phyloP scores from a whole-genome alignment of 2,113 vertebrate genomes.

The Ailurus styani region DNA sequence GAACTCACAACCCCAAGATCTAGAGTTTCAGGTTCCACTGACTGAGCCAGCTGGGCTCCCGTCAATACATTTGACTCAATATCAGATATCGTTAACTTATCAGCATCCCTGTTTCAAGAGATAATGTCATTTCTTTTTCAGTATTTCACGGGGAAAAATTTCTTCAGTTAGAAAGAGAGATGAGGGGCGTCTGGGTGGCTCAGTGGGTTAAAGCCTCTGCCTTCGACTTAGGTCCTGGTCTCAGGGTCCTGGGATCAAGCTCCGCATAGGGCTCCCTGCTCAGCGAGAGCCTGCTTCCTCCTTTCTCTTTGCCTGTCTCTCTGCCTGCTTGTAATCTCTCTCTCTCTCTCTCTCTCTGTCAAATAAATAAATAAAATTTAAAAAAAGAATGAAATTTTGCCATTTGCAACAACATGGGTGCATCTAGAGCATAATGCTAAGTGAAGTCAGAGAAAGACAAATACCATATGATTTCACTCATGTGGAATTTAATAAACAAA shows the following conservation, averaged over 20 bases:
- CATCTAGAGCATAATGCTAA: background rate
- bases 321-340: too few relatives aligned
- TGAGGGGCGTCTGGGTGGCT: too few relatives aligned
- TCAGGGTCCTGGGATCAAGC: too few relatives aligned
- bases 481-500: background rate
- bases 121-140: constrained; percentile 5
- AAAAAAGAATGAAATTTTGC: background rate
- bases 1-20: background rate
- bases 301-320: too few relatives aligned
- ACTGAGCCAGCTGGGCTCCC: background rate
- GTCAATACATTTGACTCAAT: background rate
- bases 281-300: too few relatives aligned
- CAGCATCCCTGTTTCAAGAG: background rate
- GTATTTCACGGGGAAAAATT: background rate
- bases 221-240: too few relatives aligned
- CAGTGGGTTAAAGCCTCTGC: too few relatives aligned
- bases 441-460: background rate
- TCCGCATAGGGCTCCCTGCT: too few relatives aligned
- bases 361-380: too few relatives aligned
- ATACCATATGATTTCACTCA: background rate
- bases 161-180: background rate
- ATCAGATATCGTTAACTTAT: background rate
- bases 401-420: background rate
- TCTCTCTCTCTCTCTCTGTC: too few relatives aligned
- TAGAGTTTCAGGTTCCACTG: background rate